Evolutionary conservation across 2,888 invertebrate species (phyloP).

Genomic region (Monopis laevigella): DNA sequence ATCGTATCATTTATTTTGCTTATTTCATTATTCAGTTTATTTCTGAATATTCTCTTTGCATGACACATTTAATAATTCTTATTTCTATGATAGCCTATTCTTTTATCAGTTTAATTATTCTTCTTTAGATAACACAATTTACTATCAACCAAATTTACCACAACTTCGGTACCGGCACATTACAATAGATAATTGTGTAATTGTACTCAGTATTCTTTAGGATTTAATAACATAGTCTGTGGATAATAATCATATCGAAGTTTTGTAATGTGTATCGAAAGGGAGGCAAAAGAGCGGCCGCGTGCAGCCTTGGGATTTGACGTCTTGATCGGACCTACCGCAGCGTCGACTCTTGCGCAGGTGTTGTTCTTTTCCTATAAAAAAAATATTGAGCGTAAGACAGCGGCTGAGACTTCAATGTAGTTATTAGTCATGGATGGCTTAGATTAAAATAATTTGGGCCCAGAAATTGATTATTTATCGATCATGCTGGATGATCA

Average conservation of each 20-base stretch:
- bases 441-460: constrained; percentile 24
- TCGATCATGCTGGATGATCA: too few relatives aligned
- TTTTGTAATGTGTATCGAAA: constrained; percentile 50
- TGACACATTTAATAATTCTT: too few relatives aligned
- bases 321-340: constrained; percentile 67
- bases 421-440: constrained; percentile 35
- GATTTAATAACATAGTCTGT: background rate
- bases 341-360: constrained; percentile 55
- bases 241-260: constrained; percentile 10
- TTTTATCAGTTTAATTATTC: too few relatives aligned
- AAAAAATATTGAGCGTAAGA: constrained; percentile 52
- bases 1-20: too few relatives aligned
- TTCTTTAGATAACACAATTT: too few relatives aligned
- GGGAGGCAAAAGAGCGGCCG: constrained; percentile 39
- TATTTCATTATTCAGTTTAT: too few relatives aligned
- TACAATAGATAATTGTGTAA: too few relatives aligned
- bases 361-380: constrained; percentile 46
- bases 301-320: constrained; percentile 61
- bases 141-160: too few relatives aligned
- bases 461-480: too few relatives aligned
- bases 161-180: too few relatives aligned
- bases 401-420: constrained; percentile 47
- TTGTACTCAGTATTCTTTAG: background rate
- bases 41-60: too few relatives aligned
- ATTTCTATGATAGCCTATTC: too few relatives aligned